These are phyloP conservation scores for Ceratotherium simum DNA, from an alignment of 2,113 vertebrate species.

Conservation along the genomic window DNA sequence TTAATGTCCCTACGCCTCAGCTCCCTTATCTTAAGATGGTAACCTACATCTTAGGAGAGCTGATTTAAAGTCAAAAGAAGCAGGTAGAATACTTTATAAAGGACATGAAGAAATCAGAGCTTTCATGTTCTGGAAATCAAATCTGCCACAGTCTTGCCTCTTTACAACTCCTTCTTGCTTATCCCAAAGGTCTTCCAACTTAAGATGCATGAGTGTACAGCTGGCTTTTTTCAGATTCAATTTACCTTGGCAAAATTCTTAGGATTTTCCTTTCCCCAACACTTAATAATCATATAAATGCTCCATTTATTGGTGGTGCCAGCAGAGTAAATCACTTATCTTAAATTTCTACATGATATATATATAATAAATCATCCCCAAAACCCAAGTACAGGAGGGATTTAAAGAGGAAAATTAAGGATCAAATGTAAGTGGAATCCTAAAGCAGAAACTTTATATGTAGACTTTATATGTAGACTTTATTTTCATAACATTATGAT, in stretches of 20 bases:
- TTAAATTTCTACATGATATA: neutral
- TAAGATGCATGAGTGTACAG: neutral
- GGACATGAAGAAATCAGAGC: neutral
- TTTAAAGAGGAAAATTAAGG: neutral
- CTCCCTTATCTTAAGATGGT: neutral
- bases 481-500: neutral
- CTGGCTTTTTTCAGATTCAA: neutral
- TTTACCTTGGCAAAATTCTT: slow-evolving; percentile 29
- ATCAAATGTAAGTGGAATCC: neutral
- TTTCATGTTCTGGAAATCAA: neutral
- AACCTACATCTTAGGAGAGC: neutral
- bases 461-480: neutral
- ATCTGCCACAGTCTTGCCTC: neutral
- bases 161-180: neutral
- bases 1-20: neutral
- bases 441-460: neutral
- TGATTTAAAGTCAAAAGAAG: neutral
- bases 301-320: neutral
- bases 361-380: neutral
- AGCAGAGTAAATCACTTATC: neutral
- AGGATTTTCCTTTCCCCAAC: neutral
- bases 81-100: neutral
- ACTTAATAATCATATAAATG: slow-evolving; percentile 19
- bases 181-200: neutral
- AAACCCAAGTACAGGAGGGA: neutral